Percentiles rank a stretch among this genome's conserved stretches.
These are phyloP conservation scores for Adelges cooleyi DNA, from an alignment of 1,140 invertebrate species.

Conservation along the genomic window DNA sequence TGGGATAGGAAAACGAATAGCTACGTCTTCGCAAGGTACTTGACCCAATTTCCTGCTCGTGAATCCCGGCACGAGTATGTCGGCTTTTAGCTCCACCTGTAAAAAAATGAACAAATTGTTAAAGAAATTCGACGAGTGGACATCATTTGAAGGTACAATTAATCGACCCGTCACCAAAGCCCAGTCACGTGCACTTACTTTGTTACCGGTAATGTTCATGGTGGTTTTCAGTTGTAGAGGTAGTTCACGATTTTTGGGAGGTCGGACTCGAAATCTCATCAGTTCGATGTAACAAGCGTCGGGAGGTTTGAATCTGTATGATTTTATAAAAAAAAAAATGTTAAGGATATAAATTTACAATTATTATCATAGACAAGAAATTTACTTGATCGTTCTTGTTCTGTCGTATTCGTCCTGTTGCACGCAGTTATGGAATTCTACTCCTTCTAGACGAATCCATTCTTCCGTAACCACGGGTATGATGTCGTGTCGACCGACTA, in stretches of 20 bases:
- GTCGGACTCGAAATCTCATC: conserved; percentile 89
- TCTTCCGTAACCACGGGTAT: conserved; percentile 98
- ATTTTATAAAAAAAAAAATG: background rate
- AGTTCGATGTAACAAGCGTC: conserved; percentile 97
- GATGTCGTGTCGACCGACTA: conserved; percentile 97
- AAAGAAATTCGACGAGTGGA: background rate
- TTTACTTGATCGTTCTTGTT: conserved; percentile 77
- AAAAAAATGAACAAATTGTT: conserved; percentile 21
- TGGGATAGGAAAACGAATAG: conserved; percentile 92
- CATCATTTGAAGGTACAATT: conserved; percentile 9
- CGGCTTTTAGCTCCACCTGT: conserved; percentile 81
- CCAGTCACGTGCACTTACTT: conserved; percentile 41
- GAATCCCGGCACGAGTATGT: conserved; percentile 92
- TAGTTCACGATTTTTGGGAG: conserved; percentile 91
- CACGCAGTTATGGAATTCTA: conserved; percentile 91
- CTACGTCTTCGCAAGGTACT: conserved; percentile 95
- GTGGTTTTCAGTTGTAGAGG: conserved; percentile 86
- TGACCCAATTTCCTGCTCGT: conserved; percentile 86
- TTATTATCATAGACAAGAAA: conserved; percentile 9
- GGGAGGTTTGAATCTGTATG: conserved; percentile 81
- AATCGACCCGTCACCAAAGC: background rate
- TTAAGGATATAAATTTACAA: background rate
- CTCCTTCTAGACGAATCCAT: conserved; percentile 92
- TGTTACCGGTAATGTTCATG: conserved; percentile 73
- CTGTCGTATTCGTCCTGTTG: conserved; percentile 84